Percentiles rank a stretch among this genome's conserved stretches.
Evolutionary conservation across 2,113 vertebrate species (phyloP).

Genomic region (Dromaius novaehollandiae): DNA sequence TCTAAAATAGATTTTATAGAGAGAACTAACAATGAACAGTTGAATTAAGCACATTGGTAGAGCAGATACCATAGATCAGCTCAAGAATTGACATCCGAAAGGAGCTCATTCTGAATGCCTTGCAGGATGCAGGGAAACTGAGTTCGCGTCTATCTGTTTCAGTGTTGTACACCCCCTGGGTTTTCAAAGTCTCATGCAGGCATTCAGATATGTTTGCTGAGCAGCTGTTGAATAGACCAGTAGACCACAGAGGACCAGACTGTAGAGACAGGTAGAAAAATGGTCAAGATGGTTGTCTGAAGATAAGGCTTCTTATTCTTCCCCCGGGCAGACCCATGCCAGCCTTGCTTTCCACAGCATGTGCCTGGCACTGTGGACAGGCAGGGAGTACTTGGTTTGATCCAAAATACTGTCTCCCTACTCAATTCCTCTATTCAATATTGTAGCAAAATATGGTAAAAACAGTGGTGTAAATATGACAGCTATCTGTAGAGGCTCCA

Average conservation of each 20-base stretch:
- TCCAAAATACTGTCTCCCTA: neutral
- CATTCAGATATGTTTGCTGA: accelerated
- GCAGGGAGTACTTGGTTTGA: neutral
- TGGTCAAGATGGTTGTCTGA: neutral
- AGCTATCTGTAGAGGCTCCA: neutral
- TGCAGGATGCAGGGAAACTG: neutral
- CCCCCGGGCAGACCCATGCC: neutral
- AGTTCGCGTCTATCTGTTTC: neutral
- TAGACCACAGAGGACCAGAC: neutral
- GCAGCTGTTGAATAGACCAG: neutral
- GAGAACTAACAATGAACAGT: neutral
- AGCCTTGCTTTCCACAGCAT: neutral
- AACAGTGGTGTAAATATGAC: neutral
- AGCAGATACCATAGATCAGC: neutral
- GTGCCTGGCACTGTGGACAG: neutral
- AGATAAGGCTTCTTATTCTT: neutral
- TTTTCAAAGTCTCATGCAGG: neutral
- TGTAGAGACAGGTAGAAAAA: neutral
- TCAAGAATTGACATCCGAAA: neutral
- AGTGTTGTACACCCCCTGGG: neutral
- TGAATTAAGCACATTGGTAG: neutral
- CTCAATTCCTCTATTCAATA: neutral
- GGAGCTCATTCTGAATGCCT: neutral
- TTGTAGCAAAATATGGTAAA: neutral
- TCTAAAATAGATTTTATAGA: neutral